phyloP scores from a whole-genome alignment of 2,888 invertebrate genomes.

The Athrips mouffetella region DNA sequence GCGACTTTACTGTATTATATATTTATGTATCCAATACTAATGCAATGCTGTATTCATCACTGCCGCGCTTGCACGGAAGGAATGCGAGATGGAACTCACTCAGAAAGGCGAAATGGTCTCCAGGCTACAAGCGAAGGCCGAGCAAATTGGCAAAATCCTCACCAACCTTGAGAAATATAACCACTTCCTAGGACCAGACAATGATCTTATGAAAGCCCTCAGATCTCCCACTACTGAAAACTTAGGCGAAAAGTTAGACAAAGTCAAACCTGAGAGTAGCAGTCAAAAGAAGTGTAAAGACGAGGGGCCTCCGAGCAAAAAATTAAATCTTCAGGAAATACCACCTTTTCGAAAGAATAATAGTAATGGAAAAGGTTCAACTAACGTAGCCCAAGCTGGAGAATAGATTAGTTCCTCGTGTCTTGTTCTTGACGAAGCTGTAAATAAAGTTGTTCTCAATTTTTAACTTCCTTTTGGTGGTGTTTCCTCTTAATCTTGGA shows the following conservation, averaged over 20 bases:
- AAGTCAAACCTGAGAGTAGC: slow-evolving; percentile 57
- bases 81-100: slow-evolving; percentile 96
- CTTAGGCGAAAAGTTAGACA: slow-evolving; percentile 59
- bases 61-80: slow-evolving; percentile 81
- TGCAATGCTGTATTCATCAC: slow-evolving; percentile 65
- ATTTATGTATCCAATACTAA: slow-evolving; percentile 53
- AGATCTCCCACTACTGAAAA: slow-evolving; percentile 68
- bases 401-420: slow-evolving; percentile 29
- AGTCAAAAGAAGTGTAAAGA: slow-evolving; percentile 71
- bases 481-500: slow-evolving; percentile 42
- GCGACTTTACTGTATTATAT: slow-evolving; percentile 16
- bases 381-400: slow-evolving; percentile 33
- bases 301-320: slow-evolving; percentile 78
- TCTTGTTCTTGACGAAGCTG: not conserved
- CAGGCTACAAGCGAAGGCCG: slow-evolving; percentile 95
- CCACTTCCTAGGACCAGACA: slow-evolving; percentile 81
- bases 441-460: slow-evolving; percentile 16
- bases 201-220: slow-evolving; percentile 72
- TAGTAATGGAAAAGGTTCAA: slow-evolving; percentile 42
- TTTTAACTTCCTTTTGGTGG: slow-evolving; percentile 33
- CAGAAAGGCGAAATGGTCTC: slow-evolving; percentile 98
- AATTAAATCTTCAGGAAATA: slow-evolving; percentile 74
- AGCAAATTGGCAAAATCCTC: slow-evolving; percentile 95
- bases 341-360: slow-evolving; percentile 66
- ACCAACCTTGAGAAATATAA: slow-evolving; percentile 93